These are phyloP conservation scores for Megamerina dolium DNA, from an alignment of 2,888 invertebrate species.

Conservation along the genomic window DNA sequence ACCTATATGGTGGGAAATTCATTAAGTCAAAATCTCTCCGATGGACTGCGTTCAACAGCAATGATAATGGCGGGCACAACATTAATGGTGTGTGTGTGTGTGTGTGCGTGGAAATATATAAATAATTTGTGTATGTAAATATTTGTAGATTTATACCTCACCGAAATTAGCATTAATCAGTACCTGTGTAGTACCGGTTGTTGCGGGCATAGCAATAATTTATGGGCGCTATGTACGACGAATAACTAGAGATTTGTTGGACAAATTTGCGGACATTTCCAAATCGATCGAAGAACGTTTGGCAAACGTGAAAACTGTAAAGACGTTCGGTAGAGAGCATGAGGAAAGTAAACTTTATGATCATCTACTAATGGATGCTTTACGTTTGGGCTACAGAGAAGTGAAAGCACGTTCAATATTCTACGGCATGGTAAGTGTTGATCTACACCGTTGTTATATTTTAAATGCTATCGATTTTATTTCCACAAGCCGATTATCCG, in stretches of 20 bases:
- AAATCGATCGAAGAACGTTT: constrained; percentile 88
- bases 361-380: constrained; percentile 62
- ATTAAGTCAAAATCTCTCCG: constrained; percentile 88
- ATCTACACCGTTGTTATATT: too few species aligned
- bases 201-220: constrained; percentile 74
- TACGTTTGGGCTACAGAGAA: constrained; percentile 78
- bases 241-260: constrained; percentile 76
- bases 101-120: neutral
- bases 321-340: constrained; percentile 82
- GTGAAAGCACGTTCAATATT: constrained; percentile 81
- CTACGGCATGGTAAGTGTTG: constrained; percentile 71
- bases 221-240: constrained; percentile 80
- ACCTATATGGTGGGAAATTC: constrained; percentile 87
- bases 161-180: constrained; percentile 82
- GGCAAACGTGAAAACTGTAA: constrained; percentile 86
- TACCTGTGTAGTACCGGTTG: constrained; percentile 81
- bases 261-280: constrained; percentile 57
- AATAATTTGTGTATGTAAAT: neutral
- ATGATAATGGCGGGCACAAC: constrained; percentile 83
- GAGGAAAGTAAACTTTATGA: constrained; percentile 68
- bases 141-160: constrained; percentile 78
- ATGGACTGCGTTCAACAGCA: constrained; percentile 81
- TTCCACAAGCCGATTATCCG: too few species aligned
- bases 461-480: too few species aligned
- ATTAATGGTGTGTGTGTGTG: constrained; percentile 84